Evolutionary conservation across 1,140 invertebrate genomes (phyloP), one percentile per base, ranked within the genome.

Genomic region (Psix sp.): DNA sequence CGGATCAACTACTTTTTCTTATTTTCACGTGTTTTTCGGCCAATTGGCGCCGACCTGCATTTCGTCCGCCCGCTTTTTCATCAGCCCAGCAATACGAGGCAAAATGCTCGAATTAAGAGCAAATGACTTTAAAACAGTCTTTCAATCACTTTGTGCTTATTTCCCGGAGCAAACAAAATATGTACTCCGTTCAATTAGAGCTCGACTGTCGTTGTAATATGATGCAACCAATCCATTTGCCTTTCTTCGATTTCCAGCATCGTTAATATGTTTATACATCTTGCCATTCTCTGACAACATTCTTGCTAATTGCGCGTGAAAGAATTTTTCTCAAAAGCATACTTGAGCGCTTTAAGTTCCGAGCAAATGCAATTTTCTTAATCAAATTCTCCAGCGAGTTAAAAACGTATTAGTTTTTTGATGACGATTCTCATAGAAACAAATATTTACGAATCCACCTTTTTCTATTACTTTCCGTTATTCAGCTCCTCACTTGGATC

Each of bases 11-110:
- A 18, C 29, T 42, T 40, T 52, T 45, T 52, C 33, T 43, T 63
- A 63, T 45, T 63, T 52, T 35, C 14, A 1, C 46, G 49, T 51
- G 26, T 51, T 63, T 63, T 29, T 49, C 38, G 10, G 26, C 24
- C 17, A 51, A 60, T 40, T 60, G 26, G 16, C 29, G 9, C n/a
- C 5, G 9, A 42, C 16, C 13, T 13, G 51, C 33, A 10, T 43
- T 56, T 56, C 35, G 26, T 57, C 15, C 24, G 17, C 0, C 18
- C 24, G 7, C 13, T 45, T 45, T 45, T 36, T 35, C 13, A 7
- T 9, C 29, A 10, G 14, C 20, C n/a, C 1, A 35, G 16, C 24
- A 26, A 51, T 51, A 38, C 17, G 10, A n/a, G 1, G 11, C 0
- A 24, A 24, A n/a, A n/a, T 24, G 33, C 3, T 9, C 16, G 15